Percentiles rank a stretch among this genome's conserved stretches.
Evolutionary conservation across 2,113 vertebrate species (phyloP).

Genomic region (Gnathonemus echidnorhynchus): DNA sequence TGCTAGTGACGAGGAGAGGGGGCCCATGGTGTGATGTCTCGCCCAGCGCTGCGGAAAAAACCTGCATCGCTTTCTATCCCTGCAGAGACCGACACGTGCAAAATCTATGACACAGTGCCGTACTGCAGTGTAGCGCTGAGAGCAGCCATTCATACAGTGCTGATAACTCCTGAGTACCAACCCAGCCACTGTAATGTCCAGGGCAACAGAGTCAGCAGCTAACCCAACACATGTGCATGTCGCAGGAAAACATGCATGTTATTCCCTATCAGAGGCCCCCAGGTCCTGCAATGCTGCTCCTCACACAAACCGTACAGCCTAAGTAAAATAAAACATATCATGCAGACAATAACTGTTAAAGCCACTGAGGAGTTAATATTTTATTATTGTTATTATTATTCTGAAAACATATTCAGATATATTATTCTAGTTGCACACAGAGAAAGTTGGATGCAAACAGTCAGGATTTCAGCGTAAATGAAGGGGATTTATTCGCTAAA

Average conservation of each 20-base stretch:
- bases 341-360: not conserved
- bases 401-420: not conserved
- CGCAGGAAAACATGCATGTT: not conserved
- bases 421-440: not conserved
- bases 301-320: not conserved
- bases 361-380: not conserved
- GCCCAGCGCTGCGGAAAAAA: not conserved
- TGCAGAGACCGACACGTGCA: not conserved
- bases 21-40: not conserved
- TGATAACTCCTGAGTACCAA: not conserved
- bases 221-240: not conserved
- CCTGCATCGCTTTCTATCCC: not conserved
- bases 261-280: not conserved
- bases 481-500: not conserved
- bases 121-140: not conserved
- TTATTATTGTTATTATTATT: not conserved
- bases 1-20: not conserved
- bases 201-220: not conserved
- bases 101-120: not conserved
- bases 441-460: not conserved
- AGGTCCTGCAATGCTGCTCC: not conserved
- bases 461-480: not conserved
- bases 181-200: not conserved
- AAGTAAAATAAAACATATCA: not conserved
- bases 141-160: slow-evolving; percentile 1